These are phyloP conservation scores for Nymphalis c-album DNA, from an alignment of 2,888 invertebrate species.

Conservation along the genomic window DNA sequence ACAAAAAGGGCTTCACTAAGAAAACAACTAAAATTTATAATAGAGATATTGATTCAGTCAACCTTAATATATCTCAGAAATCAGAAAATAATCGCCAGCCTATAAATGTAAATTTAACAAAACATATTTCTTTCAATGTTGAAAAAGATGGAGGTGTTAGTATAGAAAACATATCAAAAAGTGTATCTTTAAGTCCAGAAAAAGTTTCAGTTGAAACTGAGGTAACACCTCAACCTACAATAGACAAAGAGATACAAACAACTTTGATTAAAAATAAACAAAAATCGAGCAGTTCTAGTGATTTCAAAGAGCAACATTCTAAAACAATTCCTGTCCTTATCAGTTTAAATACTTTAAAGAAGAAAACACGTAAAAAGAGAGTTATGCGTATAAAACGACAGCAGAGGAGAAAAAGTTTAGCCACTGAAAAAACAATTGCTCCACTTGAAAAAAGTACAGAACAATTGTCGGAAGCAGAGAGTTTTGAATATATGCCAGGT, in stretches of 20 bases:
- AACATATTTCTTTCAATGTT: conserved; percentile 75
- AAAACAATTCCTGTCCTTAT: conserved; percentile 63
- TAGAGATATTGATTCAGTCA: conserved; percentile 66
- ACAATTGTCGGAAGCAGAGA: conserved; percentile 82
- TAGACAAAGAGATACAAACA: conserved; percentile 72
- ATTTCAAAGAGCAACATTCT: conserved; percentile 30
- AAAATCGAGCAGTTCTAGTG: conserved; percentile 38
- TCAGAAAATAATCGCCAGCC: conserved; percentile 53
- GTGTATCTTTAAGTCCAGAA: conserved; percentile 57
- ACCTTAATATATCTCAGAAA: conserved; percentile 62
- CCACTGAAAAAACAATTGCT: conserved; percentile 47
- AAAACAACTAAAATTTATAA: conserved; percentile 68
- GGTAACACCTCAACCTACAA: conserved; percentile 44
- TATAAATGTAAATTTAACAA: conserved; percentile 72
- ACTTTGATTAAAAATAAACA: conserved; percentile 51
- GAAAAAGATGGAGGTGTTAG: conserved; percentile 65
- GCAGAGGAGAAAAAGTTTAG: conserved; percentile 45
- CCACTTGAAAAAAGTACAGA: conserved; percentile 60
- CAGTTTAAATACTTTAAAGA: conserved; percentile 63
- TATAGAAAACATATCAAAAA: conserved; percentile 57
- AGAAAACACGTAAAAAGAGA: conserved; percentile 57
- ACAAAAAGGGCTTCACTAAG: conserved; percentile 55
- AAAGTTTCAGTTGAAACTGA: conserved; percentile 49
- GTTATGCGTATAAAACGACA: conserved; percentile 51
- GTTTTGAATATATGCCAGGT: conserved; percentile 84